Base-by-base conservation (phyloP, 2,888 invertebrate genomes). In the Drosophila paramelanica region DNA sequence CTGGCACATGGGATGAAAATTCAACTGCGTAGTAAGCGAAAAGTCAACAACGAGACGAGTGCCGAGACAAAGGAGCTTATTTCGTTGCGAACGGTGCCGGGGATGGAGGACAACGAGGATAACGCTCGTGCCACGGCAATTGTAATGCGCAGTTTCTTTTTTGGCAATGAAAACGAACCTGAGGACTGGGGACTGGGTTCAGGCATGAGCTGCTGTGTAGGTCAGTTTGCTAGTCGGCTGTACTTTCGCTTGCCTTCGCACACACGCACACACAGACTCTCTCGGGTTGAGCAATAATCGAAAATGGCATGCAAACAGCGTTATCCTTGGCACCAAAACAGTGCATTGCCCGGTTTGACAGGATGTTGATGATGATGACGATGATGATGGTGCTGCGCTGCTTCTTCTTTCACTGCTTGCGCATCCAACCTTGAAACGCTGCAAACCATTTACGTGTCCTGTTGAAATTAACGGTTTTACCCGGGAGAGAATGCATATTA, bases 21-120 rank as follows among this genome's bases (percentile, higher is more conserved):
- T 81, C 81, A 81, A 85, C 87, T 85, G 84, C 84, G 84, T 87
- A 85, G 87, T 87, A 79, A 71, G 61, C 84, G 81, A 84, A 84
- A 74, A 87, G 77, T 87, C 87, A 84, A 73, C 76, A 76, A 41
- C 64, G 71, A 60, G 61, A 67, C 65, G 45, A 65, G 43, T 45
- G 43, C 50, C 50, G 51, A 67, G 56, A 72, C 70, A 53, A 65
- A 66, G 72, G 17, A 59, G 61, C 45, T 64, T 25, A 41, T 64
- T 57, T 36, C 52, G 64, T 41, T 36, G n/a, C n/a, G n/a, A n/a
- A n/a, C n/a, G n/a, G n/a, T n/a, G n/a, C n/a, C n/a, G n/a, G n/a
- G n/a, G 51, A 25, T 41, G 23, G 7, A 11, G 13, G 46, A 2
- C 11, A 5, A 31, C 27, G 33, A 27, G 20, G 43, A 17, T 20